phyloP scores from a whole-genome alignment of 2,888 invertebrate genomes.

The Xanthia icteritia region DNA sequence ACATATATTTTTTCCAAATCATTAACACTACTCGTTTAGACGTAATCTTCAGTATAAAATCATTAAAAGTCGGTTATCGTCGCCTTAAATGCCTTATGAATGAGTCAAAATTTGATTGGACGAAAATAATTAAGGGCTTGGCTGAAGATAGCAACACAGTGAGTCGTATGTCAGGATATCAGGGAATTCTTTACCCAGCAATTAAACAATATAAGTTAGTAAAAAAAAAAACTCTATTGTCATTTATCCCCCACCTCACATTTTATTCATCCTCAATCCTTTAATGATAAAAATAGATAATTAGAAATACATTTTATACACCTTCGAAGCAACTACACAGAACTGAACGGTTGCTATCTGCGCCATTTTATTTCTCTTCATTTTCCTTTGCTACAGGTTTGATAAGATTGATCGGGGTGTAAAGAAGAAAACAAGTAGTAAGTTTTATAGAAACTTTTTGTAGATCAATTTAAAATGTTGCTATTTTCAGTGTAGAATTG shows the following conservation, averaged over 20 bases:
- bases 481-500: not conserved
- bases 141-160: not conserved
- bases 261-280: not conserved
- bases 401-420: conserved; percentile 40
- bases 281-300: too few relatives aligned
- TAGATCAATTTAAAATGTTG: conserved; percentile 17
- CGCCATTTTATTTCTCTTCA: conserved; percentile 28
- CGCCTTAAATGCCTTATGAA: not conserved
- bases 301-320: too few relatives aligned
- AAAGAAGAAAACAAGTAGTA: conserved; percentile 28
- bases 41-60: too few relatives aligned
- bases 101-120: not conserved
- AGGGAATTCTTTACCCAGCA: not conserved
- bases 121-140: not conserved
- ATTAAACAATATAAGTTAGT: not conserved
- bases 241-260: conserved; percentile 5
- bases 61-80: too few relatives aligned
- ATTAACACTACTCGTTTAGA: too few relatives aligned
- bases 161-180: not conserved
- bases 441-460: conserved; percentile 23
- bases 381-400: conserved; percentile 25
- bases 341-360: conserved; percentile 25
- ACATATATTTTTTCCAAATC: too few relatives aligned
- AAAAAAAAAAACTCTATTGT: conserved; percentile 17
- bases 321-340: conserved; percentile 22